Percentiles rank a stretch among this genome's conserved stretches.
Evolutionary conservation across 1,140 invertebrate species (phyloP).

Genomic region (Drosophila nikananu): DNA sequence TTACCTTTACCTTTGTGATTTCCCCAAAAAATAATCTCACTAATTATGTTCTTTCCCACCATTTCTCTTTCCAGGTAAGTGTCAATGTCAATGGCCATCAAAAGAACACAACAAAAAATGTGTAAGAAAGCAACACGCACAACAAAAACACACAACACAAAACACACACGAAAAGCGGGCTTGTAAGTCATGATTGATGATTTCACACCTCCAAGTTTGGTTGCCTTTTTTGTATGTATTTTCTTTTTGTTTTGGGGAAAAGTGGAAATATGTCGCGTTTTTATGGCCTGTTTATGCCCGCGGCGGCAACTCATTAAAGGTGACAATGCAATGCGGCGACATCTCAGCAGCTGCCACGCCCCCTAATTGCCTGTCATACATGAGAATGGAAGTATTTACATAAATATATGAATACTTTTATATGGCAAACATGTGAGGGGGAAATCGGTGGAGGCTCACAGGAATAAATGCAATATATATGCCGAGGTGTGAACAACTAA

Average conservation of each 20-base stretch:
- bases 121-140: slow-evolving; percentile 25
- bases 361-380: slow-evolving; percentile 69
- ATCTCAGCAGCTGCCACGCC: slow-evolving; percentile 33
- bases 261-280: slow-evolving; percentile 50
- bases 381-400: slow-evolving; percentile 26
- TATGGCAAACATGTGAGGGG: slow-evolving; percentile 18
- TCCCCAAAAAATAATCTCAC: not conserved
- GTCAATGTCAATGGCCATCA: slow-evolving; percentile 54
- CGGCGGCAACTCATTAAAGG: slow-evolving; percentile 75
- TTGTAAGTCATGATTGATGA: slow-evolving; percentile 57
- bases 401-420: slow-evolving; percentile 4
- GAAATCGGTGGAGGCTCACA: slow-evolving; percentile 16
- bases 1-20: not conserved
- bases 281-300: slow-evolving; percentile 76
- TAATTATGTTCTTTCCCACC: slow-evolving; percentile 42
- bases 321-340: slow-evolving; percentile 72
- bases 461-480: not conserved
- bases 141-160: slow-evolving; percentile 20
- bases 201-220: slow-evolving; percentile 48
- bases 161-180: slow-evolving; percentile 47
- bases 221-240: slow-evolving; percentile 2
- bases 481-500: slow-evolving; percentile 66
- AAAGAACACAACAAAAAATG: slow-evolving; percentile 7
- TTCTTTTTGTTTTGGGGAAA: slow-evolving; percentile 3
- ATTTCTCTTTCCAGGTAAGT: slow-evolving; percentile 69